Base-by-base conservation (phyloP, 2,797 vertebrate genomes). In the Leptoclinus maculatus region DNA sequence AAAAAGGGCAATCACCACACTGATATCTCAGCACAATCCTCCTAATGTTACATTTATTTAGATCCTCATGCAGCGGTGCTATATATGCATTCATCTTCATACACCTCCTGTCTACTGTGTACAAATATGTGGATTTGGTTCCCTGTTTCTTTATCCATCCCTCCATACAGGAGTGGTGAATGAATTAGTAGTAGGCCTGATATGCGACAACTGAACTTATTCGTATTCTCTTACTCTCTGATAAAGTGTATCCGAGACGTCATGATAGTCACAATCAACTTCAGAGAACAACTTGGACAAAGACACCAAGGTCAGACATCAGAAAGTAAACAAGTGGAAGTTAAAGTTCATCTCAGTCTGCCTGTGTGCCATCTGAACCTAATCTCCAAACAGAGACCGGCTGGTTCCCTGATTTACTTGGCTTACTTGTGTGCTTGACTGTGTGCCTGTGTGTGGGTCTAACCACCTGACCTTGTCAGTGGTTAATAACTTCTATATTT, bases 341-440 rank as follows among this genome's bases (percentile, higher is more conserved):
- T 82, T 80, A 74, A 89, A 88, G 79, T 84, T 88, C 77, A 87
- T 87, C 73, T 89, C 78, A 49, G 56, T 67, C 74, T 78, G 75
- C 90, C 88, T 83, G 85, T 85, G 86, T 78, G 82, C 85, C 85
- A 89, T 92, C 85, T 93, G 83, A 93, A 91, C 86, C 88, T 91
- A 88, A 93, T 92, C 87, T 92, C 87, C 79, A 82, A 88, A 86
- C 87, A 88, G 79, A 87, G 87, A 82, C 71, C 74, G 36, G 79
- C 88, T 89, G 90, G 90, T 90, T 92, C 90, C 78, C 85, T 89
- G 87, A 88, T 83, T 87, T 78, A 82, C 70, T 84, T 66, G 38
- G 23, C 65, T 25, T 68, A 53, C 73, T 79, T 79, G 75, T 78
- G 53, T 76, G 49, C 67, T 76, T 58, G 49, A 74, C 53, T 41